Evolutionary conservation across 2,797 vertebrate species (phyloP).

Genomic region (Falco concolor): DNA sequence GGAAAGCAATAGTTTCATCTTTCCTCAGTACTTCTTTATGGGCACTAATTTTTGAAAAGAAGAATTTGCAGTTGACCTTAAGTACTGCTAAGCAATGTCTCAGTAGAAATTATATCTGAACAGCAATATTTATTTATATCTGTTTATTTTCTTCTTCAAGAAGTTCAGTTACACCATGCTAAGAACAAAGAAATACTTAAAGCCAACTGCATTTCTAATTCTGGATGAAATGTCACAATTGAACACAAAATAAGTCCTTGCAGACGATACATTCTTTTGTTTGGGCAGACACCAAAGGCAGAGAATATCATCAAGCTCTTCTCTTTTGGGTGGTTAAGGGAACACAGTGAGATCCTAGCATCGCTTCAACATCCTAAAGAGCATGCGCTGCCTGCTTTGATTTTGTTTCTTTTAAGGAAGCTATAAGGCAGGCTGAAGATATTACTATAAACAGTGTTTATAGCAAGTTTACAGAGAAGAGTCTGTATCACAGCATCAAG

Average conservation of each 20-base stretch:
- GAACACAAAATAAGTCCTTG: neutral
- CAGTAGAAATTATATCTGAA: neutral
- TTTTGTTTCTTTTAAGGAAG: neutral
- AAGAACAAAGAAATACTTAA: neutral
- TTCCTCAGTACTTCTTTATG: neutral
- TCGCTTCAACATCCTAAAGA: neutral
- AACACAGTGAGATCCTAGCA: neutral
- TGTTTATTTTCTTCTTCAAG: neutral
- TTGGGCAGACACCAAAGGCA: neutral
- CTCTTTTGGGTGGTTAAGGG: neutral
- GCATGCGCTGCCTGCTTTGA: neutral
- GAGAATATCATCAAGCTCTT: neutral
- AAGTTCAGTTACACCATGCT: neutral
- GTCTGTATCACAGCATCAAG: neutral
- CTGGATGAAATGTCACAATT: neutral
- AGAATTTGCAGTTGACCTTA: neutral
- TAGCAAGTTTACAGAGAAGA: neutral
- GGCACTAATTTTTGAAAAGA: neutral
- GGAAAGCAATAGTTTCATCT: neutral
- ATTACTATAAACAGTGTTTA: neutral
- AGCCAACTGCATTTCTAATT: neutral
- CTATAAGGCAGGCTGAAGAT: neutral
- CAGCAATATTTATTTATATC: neutral
- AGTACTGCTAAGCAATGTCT: neutral
- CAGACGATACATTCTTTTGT: fast-evolving